Evolutionary conservation across 2,888 invertebrate genomes (phyloP), one percentile per base, ranked within the genome.

Genomic region (Augiades crinisus): DNA sequence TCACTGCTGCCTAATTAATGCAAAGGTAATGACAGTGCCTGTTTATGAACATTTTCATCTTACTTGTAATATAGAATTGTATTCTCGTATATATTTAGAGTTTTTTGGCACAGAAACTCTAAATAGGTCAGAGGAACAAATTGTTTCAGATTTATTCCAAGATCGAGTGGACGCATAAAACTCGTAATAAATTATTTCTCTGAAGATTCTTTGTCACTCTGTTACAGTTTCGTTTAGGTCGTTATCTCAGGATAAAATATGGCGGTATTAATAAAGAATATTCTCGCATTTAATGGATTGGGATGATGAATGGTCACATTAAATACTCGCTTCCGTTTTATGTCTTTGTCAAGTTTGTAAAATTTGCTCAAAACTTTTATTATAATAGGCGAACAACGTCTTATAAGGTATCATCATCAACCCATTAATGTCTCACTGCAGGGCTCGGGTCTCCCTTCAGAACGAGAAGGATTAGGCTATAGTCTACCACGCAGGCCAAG

Each of bases 131-230:
- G 47, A 27, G 17, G 34, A 41, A 49, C 33, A 40, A 49, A 49
- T 47, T 49, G 47, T 49, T 40, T 22, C 47, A 49, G 47, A 40
- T 49, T 50, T 41, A 41, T 50, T 27, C 27, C 49, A 41, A 41
- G 22, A 10, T 40, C 33, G 33, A 41, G 41, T 36, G 34, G 41
- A 49, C 13, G 37, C 19, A 37, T 31, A 44, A 40, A 40, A 40
- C 47, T 33, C 33, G 31, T 40, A 47, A 41, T 49, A 49, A 49
- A 49, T 49, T 34, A 34, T 40, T 33, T 16, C 14, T 22, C 38
- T 40, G 31, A 40, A 16, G 21, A 34, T 34, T 22, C 22, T 45
- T 45, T 34, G 45, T 45, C 44, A 31, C 24, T 2, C 19, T n/a
- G 6, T 34, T 14, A 33, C 31, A 45, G 45, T 34, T 45, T 45